Evolutionary conservation across 2,888 invertebrate genomes (phyloP), one percentile per base, ranked within the genome.

Genomic region (Tenthredo distinguenda): DNA sequence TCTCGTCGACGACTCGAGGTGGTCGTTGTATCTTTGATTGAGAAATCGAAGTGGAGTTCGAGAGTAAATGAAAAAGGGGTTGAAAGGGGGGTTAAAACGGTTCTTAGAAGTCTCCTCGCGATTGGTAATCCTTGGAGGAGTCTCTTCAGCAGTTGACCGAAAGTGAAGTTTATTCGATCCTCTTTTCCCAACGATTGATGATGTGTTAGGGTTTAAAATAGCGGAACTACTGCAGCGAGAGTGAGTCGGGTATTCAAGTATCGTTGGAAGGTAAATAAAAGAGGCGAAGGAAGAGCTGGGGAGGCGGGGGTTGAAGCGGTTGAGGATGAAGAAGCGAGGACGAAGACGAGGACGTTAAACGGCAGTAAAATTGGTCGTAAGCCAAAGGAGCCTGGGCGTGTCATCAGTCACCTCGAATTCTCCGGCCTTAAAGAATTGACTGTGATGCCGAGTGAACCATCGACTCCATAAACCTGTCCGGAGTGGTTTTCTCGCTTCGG

Each of bases 381-480:
- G 72, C 72, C 72, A 43, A 21, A 43, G 72, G 72, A 43, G 26
- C 21, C 40, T 47, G 74, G 74, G 74, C 74, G 74, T 74, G 40
- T 26, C 74, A 40, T 74, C 74, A 74, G 74, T 74, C 74, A 74
- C 74, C 26, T 74, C 74, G 68, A 74, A 74, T 74, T 74, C 72
- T 74, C 40, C 0, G 9, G 40, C 12, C 72, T 40, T 34, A 55
- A 77, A 55, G 55, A 77, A 77, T 77, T 50, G 77, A 77, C 50
- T 77, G n/a, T 15, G 77, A 74, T 43, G 43, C 21, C 12, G 50
- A 31, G 55, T 50, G 77, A 77, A 77, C 50, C 77, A 77, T 77
- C 50, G 77, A 77, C 77, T 77, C 77, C 55, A 62, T 81, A 81
- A 81, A 81, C 65, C 81, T 81, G 62, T 81, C 81, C 40, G 10